A percentile compares a stretch with the other conserved stretches of the same genome.
Evolutionary conservation across 2,888 invertebrate species (phyloP).

Genomic region (Noctua janthina): DNA sequence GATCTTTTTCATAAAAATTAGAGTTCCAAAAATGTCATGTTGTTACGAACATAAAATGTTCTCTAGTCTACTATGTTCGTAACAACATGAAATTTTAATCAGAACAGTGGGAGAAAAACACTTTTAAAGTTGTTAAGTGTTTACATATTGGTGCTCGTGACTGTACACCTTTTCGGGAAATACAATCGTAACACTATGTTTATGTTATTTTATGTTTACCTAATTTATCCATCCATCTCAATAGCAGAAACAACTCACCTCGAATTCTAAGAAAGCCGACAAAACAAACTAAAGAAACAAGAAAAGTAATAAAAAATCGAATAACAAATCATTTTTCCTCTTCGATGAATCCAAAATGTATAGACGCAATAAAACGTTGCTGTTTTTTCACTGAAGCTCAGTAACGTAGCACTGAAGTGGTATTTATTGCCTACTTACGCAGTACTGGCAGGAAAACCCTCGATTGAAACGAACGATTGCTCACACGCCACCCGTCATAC

Average conservation of each 20-base stretch:
- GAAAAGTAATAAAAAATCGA: slow-evolving; percentile 26
- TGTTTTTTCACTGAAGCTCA: slow-evolving; percentile 56
- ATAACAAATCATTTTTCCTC: slow-evolving; percentile 57
- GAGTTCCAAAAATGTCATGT: too few species aligned
- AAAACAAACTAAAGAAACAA: slow-evolving; percentile 17
- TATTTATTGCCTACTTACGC: slow-evolving; percentile 63
- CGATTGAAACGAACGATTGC: slow-evolving; percentile 62
- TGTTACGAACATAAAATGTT: too few species aligned
- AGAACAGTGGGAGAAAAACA: too few species aligned
- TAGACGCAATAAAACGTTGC: slow-evolving; percentile 54
- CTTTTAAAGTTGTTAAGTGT: too few species aligned
- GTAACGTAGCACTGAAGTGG: slow-evolving; percentile 56
- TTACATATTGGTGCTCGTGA: too few species aligned
- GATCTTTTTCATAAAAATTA: too few species aligned
- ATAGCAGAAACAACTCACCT: neutral
- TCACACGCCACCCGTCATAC: slow-evolving; percentile 60
- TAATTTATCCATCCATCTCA: neutral
- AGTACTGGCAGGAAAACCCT: slow-evolving; percentile 44
- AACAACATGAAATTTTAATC: too few species aligned
- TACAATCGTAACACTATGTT: neutral
- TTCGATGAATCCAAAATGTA: slow-evolving; percentile 57
- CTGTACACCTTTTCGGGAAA: neutral
- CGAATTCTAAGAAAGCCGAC: neutral
- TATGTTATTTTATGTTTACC: neutral
- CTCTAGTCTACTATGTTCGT: too few species aligned